phyloP scores from a whole-genome alignment of 2,797 vertebrate species.

The Sebastes cheni region DNA sequence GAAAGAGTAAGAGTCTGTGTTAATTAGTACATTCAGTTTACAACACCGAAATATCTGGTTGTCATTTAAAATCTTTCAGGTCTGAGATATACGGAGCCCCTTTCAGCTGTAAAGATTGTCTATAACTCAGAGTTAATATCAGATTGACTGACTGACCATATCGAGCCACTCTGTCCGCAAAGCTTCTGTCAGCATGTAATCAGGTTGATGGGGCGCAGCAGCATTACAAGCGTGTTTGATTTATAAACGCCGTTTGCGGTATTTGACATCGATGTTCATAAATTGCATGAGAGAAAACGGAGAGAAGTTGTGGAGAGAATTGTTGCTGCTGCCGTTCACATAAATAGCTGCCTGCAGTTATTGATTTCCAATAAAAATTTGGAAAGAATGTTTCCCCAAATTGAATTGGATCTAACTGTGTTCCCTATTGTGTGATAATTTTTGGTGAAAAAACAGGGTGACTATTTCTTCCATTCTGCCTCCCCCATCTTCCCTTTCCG shows the following conservation, averaged over 20 bases:
- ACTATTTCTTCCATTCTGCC: background rate
- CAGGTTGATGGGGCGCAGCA: slow-evolving; percentile 52
- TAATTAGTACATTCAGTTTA: background rate
- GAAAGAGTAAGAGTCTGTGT: background rate
- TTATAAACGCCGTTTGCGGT: slow-evolving; percentile 37
- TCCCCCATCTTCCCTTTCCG: background rate
- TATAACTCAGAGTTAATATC: slow-evolving; percentile 20
- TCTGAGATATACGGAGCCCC: background rate
- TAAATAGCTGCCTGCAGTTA: slow-evolving; percentile 40
- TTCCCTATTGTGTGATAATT: background rate
- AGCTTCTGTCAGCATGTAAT: slow-evolving; percentile 55
- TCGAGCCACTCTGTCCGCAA: slow-evolving; percentile 1
- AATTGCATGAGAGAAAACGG: slow-evolving; percentile 8
- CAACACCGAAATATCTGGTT: background rate
- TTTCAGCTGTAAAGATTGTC: background rate
- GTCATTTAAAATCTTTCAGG: background rate
- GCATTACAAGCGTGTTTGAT: slow-evolving; percentile 44
- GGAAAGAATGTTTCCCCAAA: slow-evolving; percentile 2
- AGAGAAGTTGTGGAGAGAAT: slow-evolving; percentile 11
- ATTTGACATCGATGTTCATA: slow-evolving; percentile 43
- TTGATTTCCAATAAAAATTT: slow-evolving; percentile 24
- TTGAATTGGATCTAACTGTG: background rate
- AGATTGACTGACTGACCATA: slow-evolving; percentile 13
- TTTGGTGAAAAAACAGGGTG: background rate
- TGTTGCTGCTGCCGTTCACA: background rate